phyloP scores from a whole-genome alignment of 2,113 vertebrate genomes.

The Cyprinodon variegatus region DNA sequence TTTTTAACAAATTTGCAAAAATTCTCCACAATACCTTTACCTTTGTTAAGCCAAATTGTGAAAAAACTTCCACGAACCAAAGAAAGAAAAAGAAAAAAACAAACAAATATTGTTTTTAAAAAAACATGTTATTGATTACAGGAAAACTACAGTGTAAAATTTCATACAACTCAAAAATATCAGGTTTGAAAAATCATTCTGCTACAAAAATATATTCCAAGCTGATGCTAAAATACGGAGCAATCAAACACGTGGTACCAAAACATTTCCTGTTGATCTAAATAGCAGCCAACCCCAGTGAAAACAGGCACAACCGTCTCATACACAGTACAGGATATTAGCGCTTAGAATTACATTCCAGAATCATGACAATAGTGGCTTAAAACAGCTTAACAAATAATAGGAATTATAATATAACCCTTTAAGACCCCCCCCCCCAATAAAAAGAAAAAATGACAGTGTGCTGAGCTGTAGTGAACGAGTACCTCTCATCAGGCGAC shows the following conservation, averaged over 20 bases:
- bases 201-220: conserved; percentile 86
- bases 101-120: conserved; percentile 48
- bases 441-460: conserved; percentile 61
- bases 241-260: conserved; percentile 81
- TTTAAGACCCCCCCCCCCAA: conserved; percentile 50
- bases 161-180: conserved; percentile 73
- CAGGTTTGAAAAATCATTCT: conserved; percentile 73
- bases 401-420: background rate
- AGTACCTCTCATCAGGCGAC: conserved; percentile 79
- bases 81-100: conserved; percentile 18
- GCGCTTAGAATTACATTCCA: conserved; percentile 82
- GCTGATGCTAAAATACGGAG: conserved; percentile 74
- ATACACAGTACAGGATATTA: conserved; percentile 69
- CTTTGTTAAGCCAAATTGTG: too few species aligned
- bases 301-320: conserved; percentile 78
- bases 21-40: too few species aligned
- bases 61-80: background rate
- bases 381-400: conserved; percentile 47
- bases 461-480: conserved; percentile 71
- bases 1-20: too few species aligned
- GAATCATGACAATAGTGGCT: conserved; percentile 72
- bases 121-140: conserved; percentile 73
- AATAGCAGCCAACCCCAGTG: conserved; percentile 82
- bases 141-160: conserved; percentile 79
- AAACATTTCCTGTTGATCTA: conserved; percentile 82